phyloP scores from a whole-genome alignment of 2,797 vertebrate genomes.

The Enteromius anoplus region DNA sequence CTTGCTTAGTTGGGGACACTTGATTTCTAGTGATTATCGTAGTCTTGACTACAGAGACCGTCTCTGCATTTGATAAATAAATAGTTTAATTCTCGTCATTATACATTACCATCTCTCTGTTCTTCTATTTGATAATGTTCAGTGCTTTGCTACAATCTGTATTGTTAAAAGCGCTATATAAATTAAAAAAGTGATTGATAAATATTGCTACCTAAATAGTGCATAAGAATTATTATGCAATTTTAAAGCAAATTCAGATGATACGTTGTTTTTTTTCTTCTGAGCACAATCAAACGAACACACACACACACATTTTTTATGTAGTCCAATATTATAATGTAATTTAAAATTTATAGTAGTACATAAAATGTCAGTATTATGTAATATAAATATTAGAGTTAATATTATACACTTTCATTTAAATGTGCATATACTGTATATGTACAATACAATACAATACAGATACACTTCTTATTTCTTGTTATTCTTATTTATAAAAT shows the following conservation, averaged over 20 bases:
- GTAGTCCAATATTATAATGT: neutral
- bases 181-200: too few species aligned
- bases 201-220: neutral
- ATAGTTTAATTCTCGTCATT: too few species aligned
- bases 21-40: too few species aligned
- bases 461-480: neutral
- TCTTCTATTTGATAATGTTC: too few species aligned
- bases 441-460: neutral
- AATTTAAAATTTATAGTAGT: neutral
- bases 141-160: too few species aligned
- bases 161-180: too few species aligned
- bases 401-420: neutral
- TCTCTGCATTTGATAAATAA: too few species aligned
- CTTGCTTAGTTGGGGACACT: too few species aligned
- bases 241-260: slow-evolving; percentile 17
- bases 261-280: neutral
- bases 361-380: neutral
- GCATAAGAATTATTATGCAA: neutral
- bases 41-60: too few species aligned
- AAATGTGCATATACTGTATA: neutral
- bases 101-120: too few species aligned
- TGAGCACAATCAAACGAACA: neutral
- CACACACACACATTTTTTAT: neutral
- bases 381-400: neutral
- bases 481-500: neutral